Evolutionary conservation across 2,888 invertebrate genomes (phyloP).

Genomic region (Coecobrya sp.): DNA sequence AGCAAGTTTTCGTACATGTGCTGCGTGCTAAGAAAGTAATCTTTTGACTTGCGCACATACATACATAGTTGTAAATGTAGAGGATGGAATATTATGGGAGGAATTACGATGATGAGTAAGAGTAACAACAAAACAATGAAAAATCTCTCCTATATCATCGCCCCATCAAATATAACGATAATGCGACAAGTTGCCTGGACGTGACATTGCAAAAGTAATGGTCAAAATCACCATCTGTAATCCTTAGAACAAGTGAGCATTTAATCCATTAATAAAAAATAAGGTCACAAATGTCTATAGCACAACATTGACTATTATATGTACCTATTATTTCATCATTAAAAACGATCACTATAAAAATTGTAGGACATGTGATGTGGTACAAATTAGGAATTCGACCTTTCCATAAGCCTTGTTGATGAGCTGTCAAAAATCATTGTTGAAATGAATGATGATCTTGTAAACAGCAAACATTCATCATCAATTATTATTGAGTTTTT

Average conservation of each 20-base stretch:
- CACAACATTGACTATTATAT: background rate
- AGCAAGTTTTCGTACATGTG: background rate
- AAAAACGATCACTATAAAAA: background rate
- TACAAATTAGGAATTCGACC: constrained; percentile 47
- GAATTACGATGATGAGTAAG: background rate
- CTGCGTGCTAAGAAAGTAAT: background rate
- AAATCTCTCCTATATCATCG: background rate
- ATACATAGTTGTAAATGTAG: no score
- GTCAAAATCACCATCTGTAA: background rate
- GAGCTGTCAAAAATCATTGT: constrained; percentile 38
- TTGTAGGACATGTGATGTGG: background rate
- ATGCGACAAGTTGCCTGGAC: constrained; percentile 38
- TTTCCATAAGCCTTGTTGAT: constrained; percentile 24
- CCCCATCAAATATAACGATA: background rate
- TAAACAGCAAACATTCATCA: constrained; percentile 1
- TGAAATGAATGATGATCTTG: constrained; percentile 18
- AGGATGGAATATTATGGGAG: background rate
- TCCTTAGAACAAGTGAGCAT: background rate
- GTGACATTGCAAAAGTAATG: constrained; percentile 8
- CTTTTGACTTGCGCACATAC: no score
- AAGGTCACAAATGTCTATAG: background rate
- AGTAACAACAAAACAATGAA: background rate
- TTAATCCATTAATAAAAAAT: background rate
- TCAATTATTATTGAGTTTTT: background rate
- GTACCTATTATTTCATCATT: background rate